Percentiles rank a stretch among this genome's conserved stretches.
Evolutionary conservation across 2,113 vertebrate genomes (phyloP).

Genomic region (Zosterops japonicus): DNA sequence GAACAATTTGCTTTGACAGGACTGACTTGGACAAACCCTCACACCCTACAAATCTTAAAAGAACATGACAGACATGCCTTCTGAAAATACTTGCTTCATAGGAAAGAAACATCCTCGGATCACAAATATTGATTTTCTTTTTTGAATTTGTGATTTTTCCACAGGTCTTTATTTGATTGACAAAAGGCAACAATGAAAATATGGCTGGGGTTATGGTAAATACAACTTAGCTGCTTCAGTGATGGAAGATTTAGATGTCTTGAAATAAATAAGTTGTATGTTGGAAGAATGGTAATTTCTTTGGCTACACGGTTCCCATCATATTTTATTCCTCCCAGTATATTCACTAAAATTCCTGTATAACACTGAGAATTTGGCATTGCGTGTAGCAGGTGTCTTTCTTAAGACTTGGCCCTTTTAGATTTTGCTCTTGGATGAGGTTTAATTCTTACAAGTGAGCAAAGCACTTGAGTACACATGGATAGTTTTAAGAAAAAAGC

Average conservation of each 20-base stretch:
- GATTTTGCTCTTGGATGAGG: not conserved
- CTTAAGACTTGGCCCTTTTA: not conserved
- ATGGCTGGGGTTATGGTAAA: accelerated
- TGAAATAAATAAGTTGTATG: not conserved
- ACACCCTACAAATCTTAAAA: not conserved
- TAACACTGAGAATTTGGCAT: not conserved
- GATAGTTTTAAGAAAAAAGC: not conserved
- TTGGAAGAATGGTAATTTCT: not conserved
- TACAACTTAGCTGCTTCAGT: not conserved
- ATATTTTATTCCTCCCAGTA: not conserved
- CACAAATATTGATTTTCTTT: not conserved
- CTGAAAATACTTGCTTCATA: not conserved
- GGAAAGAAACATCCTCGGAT: not conserved
- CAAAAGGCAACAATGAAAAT: not conserved
- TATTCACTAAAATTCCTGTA: not conserved
- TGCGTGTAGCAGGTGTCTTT: not conserved
- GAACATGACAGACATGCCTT: not conserved
- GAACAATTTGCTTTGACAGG: not conserved
- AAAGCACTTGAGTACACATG: not conserved
- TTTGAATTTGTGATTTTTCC: not conserved
- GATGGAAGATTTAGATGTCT: not conserved
- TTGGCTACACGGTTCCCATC: not conserved
- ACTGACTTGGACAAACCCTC: not conserved
- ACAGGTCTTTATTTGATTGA: not conserved
- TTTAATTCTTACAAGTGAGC: not conserved